Evolutionary conservation across 2,888 invertebrate species (phyloP), one percentile per base, ranked within the genome.

Genomic region (Pandemis corylana): DNA sequence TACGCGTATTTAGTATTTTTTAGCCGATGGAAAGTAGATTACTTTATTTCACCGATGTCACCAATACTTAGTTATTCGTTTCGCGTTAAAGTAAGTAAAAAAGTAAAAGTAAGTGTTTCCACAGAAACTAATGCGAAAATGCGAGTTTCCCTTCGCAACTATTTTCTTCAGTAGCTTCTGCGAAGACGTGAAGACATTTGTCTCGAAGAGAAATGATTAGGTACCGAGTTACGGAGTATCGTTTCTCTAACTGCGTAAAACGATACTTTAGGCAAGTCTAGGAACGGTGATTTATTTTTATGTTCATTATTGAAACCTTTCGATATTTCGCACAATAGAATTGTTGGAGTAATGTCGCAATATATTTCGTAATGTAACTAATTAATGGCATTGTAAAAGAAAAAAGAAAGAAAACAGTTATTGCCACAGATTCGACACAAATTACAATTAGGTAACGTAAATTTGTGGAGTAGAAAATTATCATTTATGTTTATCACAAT

Each of bases 121-220:
- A n/a, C 51, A 51, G n/a, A 51, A 51, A 51, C 51, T 36, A n/a
- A 51, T n/a, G 51, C 51, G n/a, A 51, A n/a, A 51, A 51, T 51
- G n/a, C 51, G 51, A n/a, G n/a, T 5, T n/a, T n/a, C n/a, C n/a
- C n/a, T n/a, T n/a, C n/a, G 51, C n/a, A 51, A 51, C 51, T n/a
- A 51, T 49, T 49, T 49, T 49, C 51, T 51, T 51, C 46, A 66
- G 49, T 66, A 68, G 20, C 59, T 42, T 7, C 51, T 42, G 68
- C 59, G 59, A 59, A 68, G 68, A 68, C 59, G 13, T 20, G 44
- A 56, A 42, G 61, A 7, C 68, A 69, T 69, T 69, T 69, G n/a
- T 69, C 44, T 20, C 46, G 15, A 0, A 15, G 68, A 68, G 36
- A 62, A 69, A 69, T 62, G 68, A 49, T 44, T 46, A 46, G 61